These are phyloP conservation scores for Emmelina monodactyla DNA, from an alignment of 2,888 invertebrate genomes.

Conservation along the genomic window DNA sequence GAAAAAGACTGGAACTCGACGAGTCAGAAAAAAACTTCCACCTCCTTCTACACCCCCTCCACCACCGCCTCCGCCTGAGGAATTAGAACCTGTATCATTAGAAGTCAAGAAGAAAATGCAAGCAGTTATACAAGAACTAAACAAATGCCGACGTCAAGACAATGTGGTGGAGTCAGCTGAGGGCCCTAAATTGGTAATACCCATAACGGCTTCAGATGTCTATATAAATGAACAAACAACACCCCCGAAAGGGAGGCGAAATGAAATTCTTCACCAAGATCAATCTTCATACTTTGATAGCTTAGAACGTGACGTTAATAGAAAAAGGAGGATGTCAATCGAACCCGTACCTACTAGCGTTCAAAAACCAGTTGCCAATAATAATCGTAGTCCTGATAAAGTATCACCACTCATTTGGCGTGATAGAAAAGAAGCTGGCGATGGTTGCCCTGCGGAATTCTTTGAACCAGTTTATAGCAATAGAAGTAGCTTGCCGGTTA, in stretches of 20 bases:
- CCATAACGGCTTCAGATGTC: conserved; percentile 51
- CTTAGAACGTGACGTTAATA: conserved; percentile 36
- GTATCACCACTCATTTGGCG: conserved; percentile 42
- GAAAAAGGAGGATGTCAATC: no score
- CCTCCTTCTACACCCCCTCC: conserved; percentile 52
- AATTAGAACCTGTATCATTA: conserved; percentile 46
- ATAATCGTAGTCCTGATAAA: no score
- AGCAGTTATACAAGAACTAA: conserved; percentile 67
- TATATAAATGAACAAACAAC: conserved; percentile 46
- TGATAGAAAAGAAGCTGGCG: conserved; percentile 36
- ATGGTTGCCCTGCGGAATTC: conserved; percentile 25
- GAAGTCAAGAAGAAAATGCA: conserved; percentile 69
- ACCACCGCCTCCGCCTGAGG: conserved; percentile 23
- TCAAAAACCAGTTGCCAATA: no score
- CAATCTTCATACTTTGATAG: conserved; percentile 42
- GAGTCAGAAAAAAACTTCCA: conserved; percentile 47
- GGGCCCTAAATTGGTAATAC: conserved; percentile 50
- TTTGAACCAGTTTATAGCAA: conserved; percentile 34
- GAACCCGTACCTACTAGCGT: no score
- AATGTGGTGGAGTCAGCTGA: conserved; percentile 40
- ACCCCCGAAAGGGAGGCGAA: conserved; percentile 27
- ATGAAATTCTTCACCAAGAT: conserved; percentile 25
- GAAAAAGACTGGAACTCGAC: conserved; percentile 35
- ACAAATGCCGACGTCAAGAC: conserved; percentile 42
- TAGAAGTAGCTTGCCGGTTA: conserved; percentile 50